Evolutionary conservation across 1,140 invertebrate species (phyloP).

Genomic region (roundworm (Caenorhabditis elegans)): WBcel235 BX284603.4:5341501-5342000

Average conservation of each 20-base stretch:
- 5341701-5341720: background rate
- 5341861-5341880: slow-evolving; percentile 22
- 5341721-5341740: background rate
- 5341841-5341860: background rate
- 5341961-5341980: no score
- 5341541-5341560: background rate
- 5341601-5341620: no score
- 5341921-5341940: no score
- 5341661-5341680: background rate
- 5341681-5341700: background rate
- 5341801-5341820: background rate
- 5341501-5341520: background rate
- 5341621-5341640: no score
- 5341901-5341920: no score
- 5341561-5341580: background rate
- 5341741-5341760: background rate
- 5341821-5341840: background rate
- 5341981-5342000: no score
- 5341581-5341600: background rate
- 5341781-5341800: slow-evolving; percentile 18
- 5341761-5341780: background rate
- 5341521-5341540: background rate
- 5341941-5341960: no score
- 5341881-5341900: background rate
- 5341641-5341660: background rate